Base-by-base conservation (phyloP, 2,113 vertebrate species). In the Chinchilla lanigera region DNA sequence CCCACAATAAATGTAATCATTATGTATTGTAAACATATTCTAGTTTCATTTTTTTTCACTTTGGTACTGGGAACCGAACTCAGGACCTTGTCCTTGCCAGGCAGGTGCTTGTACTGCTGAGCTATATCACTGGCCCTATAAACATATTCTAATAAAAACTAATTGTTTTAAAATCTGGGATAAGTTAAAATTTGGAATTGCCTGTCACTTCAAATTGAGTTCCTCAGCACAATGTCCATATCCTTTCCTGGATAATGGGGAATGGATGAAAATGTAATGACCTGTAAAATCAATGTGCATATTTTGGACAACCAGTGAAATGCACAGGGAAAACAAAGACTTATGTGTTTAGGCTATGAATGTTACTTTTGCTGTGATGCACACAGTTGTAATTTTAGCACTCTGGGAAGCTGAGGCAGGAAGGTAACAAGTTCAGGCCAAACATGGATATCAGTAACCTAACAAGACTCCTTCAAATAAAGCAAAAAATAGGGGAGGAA, bases 141-240 rank as follows among this genome's bases (percentile, higher is more conserved):
- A 69, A 69, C 65, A 69, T n/a, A 33, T n/a, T n/a, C 65, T 69
- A 35, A 67, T 69, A n/a, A 69, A 69, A 69, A 69, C 35, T 69
- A 69, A 19, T 69, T 86, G 54, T 69, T 0, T 69, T 17, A 38
- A 67, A 89, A 73, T 92, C 24, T n/a, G 67, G 28, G 47, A 80
- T 89, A 85, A 93, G 7, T 26, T 71, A 63, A 35, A 73, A 58
- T 38, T 85, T 87, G 14, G 38, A 93, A 81, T 28, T 96, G 47
- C 35, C 44, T 67, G 93, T 75, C 71, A 73, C 77, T 91, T 85
- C 77, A 88, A 50, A 65, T 52, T 93, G 87, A 89, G 28, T 54
- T 50, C 5, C 52, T 85, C 67, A 71, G 12, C 30, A 65, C 16
- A 63, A 50, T 77, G 58, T 41, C 60, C 41, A 28, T 60, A 44